Percentiles rank a stretch among this genome's conserved stretches.
Conservation (phyloP, 2,888 invertebrate species). For the Chaetoderma sp. region DNA sequence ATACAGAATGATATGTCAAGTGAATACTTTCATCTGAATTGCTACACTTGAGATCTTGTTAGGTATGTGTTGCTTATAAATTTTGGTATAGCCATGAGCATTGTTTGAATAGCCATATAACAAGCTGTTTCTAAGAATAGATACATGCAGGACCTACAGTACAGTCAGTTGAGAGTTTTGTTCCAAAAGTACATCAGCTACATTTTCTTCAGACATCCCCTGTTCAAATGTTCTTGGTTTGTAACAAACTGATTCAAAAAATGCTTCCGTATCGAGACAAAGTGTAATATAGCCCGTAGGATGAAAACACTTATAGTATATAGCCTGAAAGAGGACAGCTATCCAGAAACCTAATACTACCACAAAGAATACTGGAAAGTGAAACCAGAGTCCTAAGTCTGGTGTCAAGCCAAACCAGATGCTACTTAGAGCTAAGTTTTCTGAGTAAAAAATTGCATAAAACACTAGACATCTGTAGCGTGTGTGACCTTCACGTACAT, state of each 20-base stretch:
- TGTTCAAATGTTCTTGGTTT: too few species aligned
- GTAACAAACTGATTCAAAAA: background rate
- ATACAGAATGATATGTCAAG: too few species aligned
- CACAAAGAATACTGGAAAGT: conserved; percentile 59
- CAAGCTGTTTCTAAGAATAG: too few species aligned
- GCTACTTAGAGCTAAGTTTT: conserved; percentile 70
- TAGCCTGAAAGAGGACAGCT: conserved; percentile 60
- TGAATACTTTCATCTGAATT: too few species aligned
- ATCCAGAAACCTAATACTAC: conserved; percentile 60
- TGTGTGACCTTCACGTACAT: conserved; percentile 84
- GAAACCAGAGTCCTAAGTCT: conserved; percentile 62
- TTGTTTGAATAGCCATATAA: too few species aligned
- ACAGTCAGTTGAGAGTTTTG: too few species aligned
- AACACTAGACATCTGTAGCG: conserved; percentile 72
- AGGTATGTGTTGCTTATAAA: too few species aligned
- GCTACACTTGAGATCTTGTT: too few species aligned
- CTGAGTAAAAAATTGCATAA: conserved; percentile 69
- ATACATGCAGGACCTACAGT: too few species aligned
- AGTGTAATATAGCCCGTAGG: conserved; percentile 55
- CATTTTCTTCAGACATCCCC: too few species aligned
- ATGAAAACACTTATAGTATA: conserved; percentile 67
- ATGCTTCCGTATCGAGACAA: conserved; percentile 42
- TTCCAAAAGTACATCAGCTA: too few species aligned
- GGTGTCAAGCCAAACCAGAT: conserved; percentile 67
- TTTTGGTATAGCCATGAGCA: too few species aligned